Evolutionary conservation across 2,113 vertebrate species (phyloP), one percentile per base, ranked within the genome.

Genomic region (Bos javanicus): DNA sequence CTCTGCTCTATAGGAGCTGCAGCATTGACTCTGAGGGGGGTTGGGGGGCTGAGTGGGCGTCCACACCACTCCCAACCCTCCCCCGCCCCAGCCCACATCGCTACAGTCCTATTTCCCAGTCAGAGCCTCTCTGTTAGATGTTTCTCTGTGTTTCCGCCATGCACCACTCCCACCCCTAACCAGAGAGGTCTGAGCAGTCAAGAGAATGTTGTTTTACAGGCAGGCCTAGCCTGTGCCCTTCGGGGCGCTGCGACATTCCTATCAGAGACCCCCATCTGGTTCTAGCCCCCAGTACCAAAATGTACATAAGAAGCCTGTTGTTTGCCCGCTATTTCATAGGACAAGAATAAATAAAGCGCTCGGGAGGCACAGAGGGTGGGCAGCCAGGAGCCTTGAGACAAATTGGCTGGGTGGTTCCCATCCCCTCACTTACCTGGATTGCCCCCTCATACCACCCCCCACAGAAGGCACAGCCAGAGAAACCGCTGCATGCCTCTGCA

Each of bases 391-490:
- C 4, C 5, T 23, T 6, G n/a, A 62, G 71, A 21, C 15, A 2
- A 12, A 7, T 2, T 13, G 62, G 59, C 92, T 19, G 50, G 16
- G 14, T 12, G 91, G 28, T 16, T 74, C 84, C 62, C 62, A 56
- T 25, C 19, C 36, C 64, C 57, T 54, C 33, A 7, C 89, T 95
- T 87, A 90, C 48, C 48, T n/a, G n/a, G 84, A 76, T 94, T 52
- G 46, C 28, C 17, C 91, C 81, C 87, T 76, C 83, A 46, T 56
- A 76, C 56, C 52, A 54, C n/a, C 39, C 57, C 48, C 39, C 0
- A 62, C 92, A 97, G 81, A 92, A 96, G 87, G 91, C 81, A 30
- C 85, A 90, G 56, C 25, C 71, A 3, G 84, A 92, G 86, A 62
- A 62, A 71, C 71, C 12, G 56, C 4, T 12, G 13, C n/a, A 13